Evolutionary conservation across 23 tunicate genomes (phyloP), one percentile per base, ranked within the genome.

Genomic region (Phallusia fumigata): DNA sequence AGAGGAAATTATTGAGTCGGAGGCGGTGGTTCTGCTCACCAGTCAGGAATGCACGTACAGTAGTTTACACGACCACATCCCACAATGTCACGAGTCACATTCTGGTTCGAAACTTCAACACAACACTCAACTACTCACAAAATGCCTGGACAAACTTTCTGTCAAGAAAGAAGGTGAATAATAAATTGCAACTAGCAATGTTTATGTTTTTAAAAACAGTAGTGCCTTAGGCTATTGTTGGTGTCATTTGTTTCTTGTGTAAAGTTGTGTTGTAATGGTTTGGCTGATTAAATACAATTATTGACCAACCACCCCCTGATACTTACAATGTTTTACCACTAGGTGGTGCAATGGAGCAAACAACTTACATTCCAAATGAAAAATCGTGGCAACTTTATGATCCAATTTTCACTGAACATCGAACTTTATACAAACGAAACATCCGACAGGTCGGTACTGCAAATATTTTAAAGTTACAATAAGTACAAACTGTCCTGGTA

Each of bases 301-400:
- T 31, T 24, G 47, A 40, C 5, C 10, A 3, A 40, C 47, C 8
- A 40, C 47, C 10, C 10, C 10, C 5, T 3, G 10, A 40, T 3
- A 10, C 10, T 40, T 5, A 40, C 28, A 6, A 21, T 6, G 15
- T 58, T 58, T 58, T 5, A 21, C 11, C 69, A 58, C 28, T 16
- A 91, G 90, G 93, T 30, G 88, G 89, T 31, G 94, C 90, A 13
- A 94, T 94, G 98, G 88, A 92, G 31, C 98, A 94, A 79, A 94
- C 98, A 22, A 80, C 78, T 18, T 94, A 88, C 77, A 40, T 78
- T 0, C 81, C 87, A 13, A 89, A 89, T 24, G 83, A 65, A 15
- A 74, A 73, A 75, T 80, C 86, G 0, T 94, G 98, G 98, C 76
- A 74, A 73, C 73, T 73, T 19, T 94, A 94, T 65, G 93, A 94